A percentile compares a stretch with the other conserved stretches of the same genome.
Evolutionary conservation across 2,888 invertebrate species (phyloP).

Genomic region (Tanytarsus gracilentus): DNA sequence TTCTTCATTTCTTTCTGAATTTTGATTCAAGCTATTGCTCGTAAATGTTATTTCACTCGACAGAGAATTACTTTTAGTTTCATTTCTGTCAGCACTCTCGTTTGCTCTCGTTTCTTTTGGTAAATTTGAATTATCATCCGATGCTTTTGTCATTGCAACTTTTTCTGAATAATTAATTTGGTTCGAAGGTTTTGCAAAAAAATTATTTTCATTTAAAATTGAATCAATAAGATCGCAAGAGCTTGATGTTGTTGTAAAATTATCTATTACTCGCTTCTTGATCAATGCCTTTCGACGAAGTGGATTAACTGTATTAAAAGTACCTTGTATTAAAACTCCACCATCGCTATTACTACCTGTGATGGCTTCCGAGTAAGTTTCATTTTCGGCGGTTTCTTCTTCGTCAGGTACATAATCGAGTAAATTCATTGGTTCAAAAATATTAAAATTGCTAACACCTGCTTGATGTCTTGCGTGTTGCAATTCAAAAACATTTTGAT

Average conservation of each 20-base stretch:
- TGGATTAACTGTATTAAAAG: background rate
- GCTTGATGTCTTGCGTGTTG: background rate
- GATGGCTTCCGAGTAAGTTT: too few relatives aligned
- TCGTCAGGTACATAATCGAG: constrained; percentile 22
- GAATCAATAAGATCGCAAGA: constrained; percentile 2
- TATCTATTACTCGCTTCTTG: constrained; percentile 13
- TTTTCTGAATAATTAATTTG: too few relatives aligned
- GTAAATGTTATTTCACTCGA: background rate
- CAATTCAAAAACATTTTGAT: background rate
- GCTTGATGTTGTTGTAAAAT: constrained; percentile 10
- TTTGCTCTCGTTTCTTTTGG: too few relatives aligned
- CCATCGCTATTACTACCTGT: background rate
- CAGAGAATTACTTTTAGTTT: background rate
- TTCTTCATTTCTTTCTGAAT: too few relatives aligned
- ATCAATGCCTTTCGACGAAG: background rate
- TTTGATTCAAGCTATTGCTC: too few relatives aligned
- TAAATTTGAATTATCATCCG: too few relatives aligned
- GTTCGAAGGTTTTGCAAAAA: background rate
- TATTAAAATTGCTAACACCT: constrained; percentile 12
- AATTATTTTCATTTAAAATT: constrained; percentile 2
- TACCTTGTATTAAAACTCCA: background rate
- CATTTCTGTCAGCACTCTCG: too few relatives aligned
- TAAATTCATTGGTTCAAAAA: constrained; percentile 17
- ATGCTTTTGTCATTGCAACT: too few relatives aligned
- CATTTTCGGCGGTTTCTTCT: background rate